Evolutionary conservation across 1,140 invertebrate species (phyloP).

Genomic region (Drosophila busckii): DNA sequence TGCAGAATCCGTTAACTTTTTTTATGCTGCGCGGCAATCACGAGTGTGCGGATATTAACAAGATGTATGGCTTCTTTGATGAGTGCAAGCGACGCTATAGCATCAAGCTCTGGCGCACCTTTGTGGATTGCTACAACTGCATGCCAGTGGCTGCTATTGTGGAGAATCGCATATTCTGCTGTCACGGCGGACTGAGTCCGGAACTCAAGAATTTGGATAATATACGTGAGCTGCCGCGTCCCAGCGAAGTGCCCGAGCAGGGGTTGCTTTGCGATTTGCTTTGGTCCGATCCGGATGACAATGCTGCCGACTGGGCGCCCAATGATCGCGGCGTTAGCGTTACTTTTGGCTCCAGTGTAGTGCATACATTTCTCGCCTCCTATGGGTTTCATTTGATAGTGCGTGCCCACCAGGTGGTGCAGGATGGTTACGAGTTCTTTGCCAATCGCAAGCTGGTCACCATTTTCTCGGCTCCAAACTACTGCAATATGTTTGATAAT

Average conservation of each 20-base stretch:
- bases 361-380: background rate
- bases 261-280: slow-evolving; percentile 18
- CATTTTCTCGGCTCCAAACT: slow-evolving; percentile 26
- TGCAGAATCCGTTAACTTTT: slow-evolving; percentile 6
- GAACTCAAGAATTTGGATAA: background rate
- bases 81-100: slow-evolving; percentile 30
- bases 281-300: slow-evolving; percentile 23
- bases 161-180: slow-evolving; percentile 16
- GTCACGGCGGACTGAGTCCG: slow-evolving; percentile 24
- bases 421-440: slow-evolving; percentile 28
- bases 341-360: slow-evolving; percentile 7
- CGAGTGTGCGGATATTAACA: slow-evolving; percentile 16
- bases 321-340: slow-evolving; percentile 17
- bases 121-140: slow-evolving; percentile 26
- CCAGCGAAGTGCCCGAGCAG: slow-evolving; percentile 5
- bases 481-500: slow-evolving; percentile 27
- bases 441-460: slow-evolving; percentile 11
- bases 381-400: slow-evolving; percentile 9
- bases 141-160: slow-evolving; percentile 26
- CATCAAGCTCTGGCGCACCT: slow-evolving; percentile 12
- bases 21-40: slow-evolving; percentile 26
- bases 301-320: background rate
- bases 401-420: slow-evolving; percentile 27
- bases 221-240: slow-evolving; percentile 6
- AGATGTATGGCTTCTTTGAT: slow-evolving; percentile 20